phyloP scores from a whole-genome alignment of 92 coral and sea anemone species.

The Zoanthus sociatus region DNA sequence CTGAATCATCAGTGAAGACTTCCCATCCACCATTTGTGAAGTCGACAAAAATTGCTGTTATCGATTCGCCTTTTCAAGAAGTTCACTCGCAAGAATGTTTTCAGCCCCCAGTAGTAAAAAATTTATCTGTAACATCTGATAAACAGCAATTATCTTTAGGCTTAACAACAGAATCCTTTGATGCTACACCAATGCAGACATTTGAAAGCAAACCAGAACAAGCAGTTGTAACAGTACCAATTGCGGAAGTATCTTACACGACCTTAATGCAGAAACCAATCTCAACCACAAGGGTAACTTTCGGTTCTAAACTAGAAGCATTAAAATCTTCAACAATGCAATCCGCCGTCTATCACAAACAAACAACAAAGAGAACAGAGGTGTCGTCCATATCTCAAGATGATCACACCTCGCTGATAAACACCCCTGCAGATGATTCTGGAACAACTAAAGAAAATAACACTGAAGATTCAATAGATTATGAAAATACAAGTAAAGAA shows the following conservation, averaged over 20 bases:
- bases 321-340: neutral
- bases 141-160: too few relatives aligned
- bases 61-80: neutral
- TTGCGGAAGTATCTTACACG: too few relatives aligned
- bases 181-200: neutral
- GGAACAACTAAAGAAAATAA: too few relatives aligned
- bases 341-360: too few relatives aligned
- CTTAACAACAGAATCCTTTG: neutral
- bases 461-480: too few relatives aligned
- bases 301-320: neutral
- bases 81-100: neutral
- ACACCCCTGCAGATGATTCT: too few relatives aligned
- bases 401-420: too few relatives aligned
- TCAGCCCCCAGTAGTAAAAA: neutral
- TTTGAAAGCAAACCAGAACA: neutral
- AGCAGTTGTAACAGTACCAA: neutral
- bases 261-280: neutral
- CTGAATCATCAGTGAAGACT: neutral
- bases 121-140: too few relatives aligned
- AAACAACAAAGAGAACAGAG: too few relatives aligned
- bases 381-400: too few relatives aligned
- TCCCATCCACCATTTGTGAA: neutral
- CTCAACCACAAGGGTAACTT: neutral
- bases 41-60: neutral
- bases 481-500: too few relatives aligned